Base-by-base conservation (phyloP, 2,797 vertebrate species). In the Aldrovandia affinis region DNA sequence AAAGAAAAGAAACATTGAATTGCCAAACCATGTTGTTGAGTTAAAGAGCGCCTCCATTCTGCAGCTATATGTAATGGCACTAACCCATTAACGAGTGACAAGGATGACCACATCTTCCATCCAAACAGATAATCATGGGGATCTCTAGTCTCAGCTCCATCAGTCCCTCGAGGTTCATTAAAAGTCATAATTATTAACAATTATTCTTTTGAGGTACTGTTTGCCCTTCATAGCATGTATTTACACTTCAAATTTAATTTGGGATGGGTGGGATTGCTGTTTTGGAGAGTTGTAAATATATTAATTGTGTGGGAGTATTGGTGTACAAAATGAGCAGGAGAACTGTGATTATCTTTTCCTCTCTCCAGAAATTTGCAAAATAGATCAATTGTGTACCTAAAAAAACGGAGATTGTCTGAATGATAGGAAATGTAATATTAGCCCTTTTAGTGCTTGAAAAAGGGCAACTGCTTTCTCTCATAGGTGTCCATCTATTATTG, bases 171-270 rank as follows among this genome's bases (percentile, higher is more conserved):
- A 88, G 79, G 83, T 86, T 47, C 65, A 81, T 79, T 6, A 28
- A 81, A 54, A 75, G 83, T 84, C 79, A 83, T 73, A 22, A 52
- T 78, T 87, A 87, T 79, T 57, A 85, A 59, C 81, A 83, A 86
- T 89, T 89, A 54, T 83, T 83, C 79, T 82, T 79, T 86, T 82
- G 81, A 84, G 81, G 81, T 63, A 84, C 79, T 80, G 83, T 59
- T 75, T 84, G 83, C 82, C 85, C 86, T 86, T n/a, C 52, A 85
- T 88, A 88, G 86, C 86, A 89, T 92, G 91, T 92, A 93, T 93
- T 93, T 92, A 84, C 83, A 55, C 47, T 83, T 82, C 89, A 15
- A 89, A 87, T 90, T 92, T 92, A 84, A 80, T 89, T 88, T 57
- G 86, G 88, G 91, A 90, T 90, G 89, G 89, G 87, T 85, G 87